Conservation (phyloP, 2,113 vertebrate genomes). For the Tricholaema leucomelas region DNA sequence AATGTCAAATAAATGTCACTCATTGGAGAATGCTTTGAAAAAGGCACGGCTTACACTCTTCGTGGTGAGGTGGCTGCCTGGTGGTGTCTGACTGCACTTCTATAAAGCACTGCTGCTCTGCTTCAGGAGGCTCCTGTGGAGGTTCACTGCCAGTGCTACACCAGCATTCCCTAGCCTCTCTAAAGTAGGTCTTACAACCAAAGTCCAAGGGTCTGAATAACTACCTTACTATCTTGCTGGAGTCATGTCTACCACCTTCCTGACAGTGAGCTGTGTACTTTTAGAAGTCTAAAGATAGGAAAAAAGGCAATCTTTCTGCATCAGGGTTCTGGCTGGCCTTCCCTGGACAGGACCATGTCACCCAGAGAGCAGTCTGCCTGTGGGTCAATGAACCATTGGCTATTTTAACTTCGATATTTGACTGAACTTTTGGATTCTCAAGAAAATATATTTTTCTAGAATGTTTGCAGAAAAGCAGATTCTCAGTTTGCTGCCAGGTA, state of each 20-base stretch:
- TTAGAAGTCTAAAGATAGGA: not conserved
- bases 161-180: not conserved
- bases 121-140: not conserved
- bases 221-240: not conserved
- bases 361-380: accelerated
- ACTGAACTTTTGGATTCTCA: slow-evolving; percentile 2
- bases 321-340: not conserved
- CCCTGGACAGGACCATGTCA: accelerated
- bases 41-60: not conserved
- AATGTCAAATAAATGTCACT: not conserved
- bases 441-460: slow-evolving; percentile 17
- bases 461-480: not conserved
- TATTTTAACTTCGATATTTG: not conserved
- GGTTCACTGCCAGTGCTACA: not conserved
- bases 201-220: not conserved
- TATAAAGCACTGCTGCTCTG: not conserved
- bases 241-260: not conserved
- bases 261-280: not conserved
- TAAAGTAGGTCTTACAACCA: not conserved
- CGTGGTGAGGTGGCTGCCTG: not conserved
- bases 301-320: not conserved
- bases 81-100: not conserved
- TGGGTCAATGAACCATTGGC: not conserved
- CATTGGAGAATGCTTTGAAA: not conserved
- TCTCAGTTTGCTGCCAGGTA: slow-evolving; percentile 48